A percentile compares a stretch with the other conserved stretches of the same genome.
Conservation (phyloP, 2,888 invertebrate genomes). For the Amblyteles armatorius region DNA sequence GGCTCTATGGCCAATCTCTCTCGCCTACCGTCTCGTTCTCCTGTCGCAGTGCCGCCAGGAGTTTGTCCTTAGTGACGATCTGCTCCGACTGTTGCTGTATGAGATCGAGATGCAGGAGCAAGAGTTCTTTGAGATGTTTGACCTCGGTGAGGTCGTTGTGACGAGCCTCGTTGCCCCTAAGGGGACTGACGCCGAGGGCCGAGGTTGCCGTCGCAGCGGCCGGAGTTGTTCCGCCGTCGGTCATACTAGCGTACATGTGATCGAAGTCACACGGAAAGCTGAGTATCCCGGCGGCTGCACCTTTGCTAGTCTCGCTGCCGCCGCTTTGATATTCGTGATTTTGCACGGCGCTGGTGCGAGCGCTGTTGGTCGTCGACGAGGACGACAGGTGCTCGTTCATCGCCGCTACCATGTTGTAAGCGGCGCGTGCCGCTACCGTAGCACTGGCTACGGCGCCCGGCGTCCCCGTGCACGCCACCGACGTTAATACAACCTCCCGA, state of each 20-base stretch:
- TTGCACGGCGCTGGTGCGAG: conserved; percentile 55
- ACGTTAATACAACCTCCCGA: conserved; percentile 63
- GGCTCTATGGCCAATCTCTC: background rate
- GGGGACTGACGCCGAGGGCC: conserved; percentile 81
- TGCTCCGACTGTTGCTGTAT: conserved; percentile 96
- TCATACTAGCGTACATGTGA: conserved; percentile 90
- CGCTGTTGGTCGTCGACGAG: conserved; percentile 76
- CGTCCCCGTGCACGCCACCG: conserved; percentile 86
- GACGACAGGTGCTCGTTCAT: conserved; percentile 83
- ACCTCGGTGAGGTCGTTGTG: conserved; percentile 86
- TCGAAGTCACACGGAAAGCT: conserved; percentile 88
- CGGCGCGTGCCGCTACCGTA: conserved; percentile 70
- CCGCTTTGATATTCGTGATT: conserved; percentile 46
- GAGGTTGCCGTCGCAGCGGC: conserved; percentile 78
- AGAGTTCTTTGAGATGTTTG: conserved; percentile 91
- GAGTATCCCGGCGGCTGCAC: conserved; percentile 85
- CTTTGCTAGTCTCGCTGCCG: conserved; percentile 62
- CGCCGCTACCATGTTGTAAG: conserved; percentile 84
- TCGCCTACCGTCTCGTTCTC: conserved; percentile 91
- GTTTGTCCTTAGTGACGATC: conserved; percentile 92
- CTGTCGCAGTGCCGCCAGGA: conserved; percentile 89
- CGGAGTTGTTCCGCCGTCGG: conserved; percentile 80
- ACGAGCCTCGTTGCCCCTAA: conserved; percentile 81
- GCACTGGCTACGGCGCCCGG: conserved; percentile 85
- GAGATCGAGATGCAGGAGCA: conserved; percentile 93